These are phyloP conservation scores for Eupeodes corollae DNA, from an alignment of 1,140 invertebrate genomes.

Conservation along the genomic window DNA sequence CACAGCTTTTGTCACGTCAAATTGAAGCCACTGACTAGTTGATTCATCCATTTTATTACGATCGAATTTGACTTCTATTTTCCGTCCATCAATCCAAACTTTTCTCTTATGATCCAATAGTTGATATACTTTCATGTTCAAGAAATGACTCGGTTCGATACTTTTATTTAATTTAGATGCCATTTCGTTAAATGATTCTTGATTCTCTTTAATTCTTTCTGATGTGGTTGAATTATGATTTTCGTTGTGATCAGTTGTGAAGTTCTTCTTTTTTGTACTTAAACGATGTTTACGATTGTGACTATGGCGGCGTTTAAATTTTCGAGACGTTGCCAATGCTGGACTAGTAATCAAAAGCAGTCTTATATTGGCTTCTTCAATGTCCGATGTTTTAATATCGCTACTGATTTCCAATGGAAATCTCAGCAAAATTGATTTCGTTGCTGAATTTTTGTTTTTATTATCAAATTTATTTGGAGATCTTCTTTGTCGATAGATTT, in stretches of 20 bases:
- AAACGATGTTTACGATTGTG: not conserved
- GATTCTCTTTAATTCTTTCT: constrained; percentile 5
- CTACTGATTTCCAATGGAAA: constrained; percentile 15
- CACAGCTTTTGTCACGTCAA: constrained; percentile 44
- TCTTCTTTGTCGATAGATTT: constrained; percentile 6
- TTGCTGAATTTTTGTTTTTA: not conserved
- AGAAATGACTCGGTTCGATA: constrained; percentile 1
- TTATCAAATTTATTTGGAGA: constrained; percentile 4
- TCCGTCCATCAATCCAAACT: constrained; percentile 14
- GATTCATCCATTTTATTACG: constrained; percentile 13
- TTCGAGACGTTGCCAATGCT: constrained; percentile 8
- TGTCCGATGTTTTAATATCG: constrained; percentile 12
- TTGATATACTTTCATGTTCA: constrained; percentile 28
- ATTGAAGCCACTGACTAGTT: constrained; percentile 41
- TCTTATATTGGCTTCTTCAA: constrained; percentile 30
- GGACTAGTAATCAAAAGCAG: constrained; percentile 28
- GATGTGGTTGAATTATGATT: not conserved
- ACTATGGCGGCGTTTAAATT: not conserved
- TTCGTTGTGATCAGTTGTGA: not conserved
- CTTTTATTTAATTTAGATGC: not conserved
- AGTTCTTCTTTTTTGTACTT: not conserved
- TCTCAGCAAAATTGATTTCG: constrained; percentile 19
- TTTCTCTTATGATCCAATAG: constrained; percentile 8
- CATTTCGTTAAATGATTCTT: not conserved
- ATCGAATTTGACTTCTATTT: constrained; percentile 16